Conservation (phyloP, 2,113 vertebrate genomes). For the Macheiramphus alcinus region DNA sequence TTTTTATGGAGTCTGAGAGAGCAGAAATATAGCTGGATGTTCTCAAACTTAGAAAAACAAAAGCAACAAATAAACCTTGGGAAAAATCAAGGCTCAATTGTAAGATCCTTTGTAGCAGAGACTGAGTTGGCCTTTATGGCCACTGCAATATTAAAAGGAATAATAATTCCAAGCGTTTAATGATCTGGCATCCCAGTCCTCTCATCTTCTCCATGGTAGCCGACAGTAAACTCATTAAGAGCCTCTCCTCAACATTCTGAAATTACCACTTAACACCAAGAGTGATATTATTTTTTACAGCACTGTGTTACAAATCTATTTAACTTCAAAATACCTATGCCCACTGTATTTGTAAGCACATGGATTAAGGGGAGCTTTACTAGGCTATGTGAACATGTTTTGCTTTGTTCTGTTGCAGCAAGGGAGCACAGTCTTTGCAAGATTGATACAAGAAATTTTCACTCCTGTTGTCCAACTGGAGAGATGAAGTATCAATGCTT, state of each 20-base stretch:
- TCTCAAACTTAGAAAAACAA: neutral
- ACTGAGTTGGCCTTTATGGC: neutral
- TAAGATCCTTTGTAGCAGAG: neutral
- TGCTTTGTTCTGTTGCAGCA: neutral
- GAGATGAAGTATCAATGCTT: neutral
- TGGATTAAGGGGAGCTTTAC: neutral
- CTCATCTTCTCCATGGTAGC: neutral
- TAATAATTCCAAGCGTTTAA: neutral
- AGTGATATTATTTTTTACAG: conserved; percentile 7
- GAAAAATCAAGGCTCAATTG: neutral
- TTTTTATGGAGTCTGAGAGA: neutral
- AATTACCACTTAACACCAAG: conserved; percentile 14
- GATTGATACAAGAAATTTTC: neutral
- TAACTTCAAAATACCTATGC: neutral
- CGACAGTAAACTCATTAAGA: conserved; percentile 28
- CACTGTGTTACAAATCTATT: neutral
- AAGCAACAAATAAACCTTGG: neutral
- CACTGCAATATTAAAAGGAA: neutral
- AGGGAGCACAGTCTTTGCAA: neutral
- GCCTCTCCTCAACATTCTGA: neutral
- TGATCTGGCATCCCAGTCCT: neutral
- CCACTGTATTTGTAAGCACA: neutral
- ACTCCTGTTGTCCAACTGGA: neutral
- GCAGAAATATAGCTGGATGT: neutral
- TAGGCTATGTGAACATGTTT: neutral